Evolutionary conservation across 2,113 vertebrate species (phyloP).

Genomic region (Agapornis roseicollis): DNA sequence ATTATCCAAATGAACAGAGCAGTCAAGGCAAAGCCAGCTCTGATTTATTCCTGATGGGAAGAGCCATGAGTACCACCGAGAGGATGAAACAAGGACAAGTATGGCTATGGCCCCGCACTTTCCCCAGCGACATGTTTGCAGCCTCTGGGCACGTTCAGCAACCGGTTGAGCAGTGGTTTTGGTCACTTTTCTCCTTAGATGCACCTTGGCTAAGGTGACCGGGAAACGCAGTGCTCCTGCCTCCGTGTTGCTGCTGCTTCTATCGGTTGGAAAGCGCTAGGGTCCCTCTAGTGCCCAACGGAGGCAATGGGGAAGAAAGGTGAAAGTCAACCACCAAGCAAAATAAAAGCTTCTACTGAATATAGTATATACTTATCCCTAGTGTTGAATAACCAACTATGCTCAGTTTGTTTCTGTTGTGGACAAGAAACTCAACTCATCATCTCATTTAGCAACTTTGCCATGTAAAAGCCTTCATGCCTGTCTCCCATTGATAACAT

Average conservation of each 20-base stretch:
- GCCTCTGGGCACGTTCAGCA: not conserved
- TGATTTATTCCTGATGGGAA: not conserved
- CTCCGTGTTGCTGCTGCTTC: not conserved
- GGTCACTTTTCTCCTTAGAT: not conserved
- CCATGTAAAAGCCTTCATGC: not conserved
- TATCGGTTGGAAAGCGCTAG: not conserved
- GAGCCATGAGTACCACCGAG: not conserved
- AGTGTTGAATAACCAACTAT: not conserved
- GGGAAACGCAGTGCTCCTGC: not conserved
- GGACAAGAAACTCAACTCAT: not conserved
- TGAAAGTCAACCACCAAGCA: not conserved
- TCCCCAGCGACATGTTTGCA: not conserved
- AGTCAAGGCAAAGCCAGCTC: not conserved
- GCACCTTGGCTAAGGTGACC: not conserved
- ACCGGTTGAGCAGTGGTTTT: not conserved
- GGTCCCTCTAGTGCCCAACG: constrained; percentile 29
- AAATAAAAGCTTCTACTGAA: not conserved
- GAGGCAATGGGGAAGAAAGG: not conserved
- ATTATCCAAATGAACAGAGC: not conserved
- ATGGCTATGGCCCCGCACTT: not conserved
- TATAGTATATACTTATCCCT: not conserved
- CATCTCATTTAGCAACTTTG: not conserved
- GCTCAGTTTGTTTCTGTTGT: not conserved
- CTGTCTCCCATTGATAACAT: not conserved
- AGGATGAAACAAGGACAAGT: not conserved